These are phyloP conservation scores for Phymastichus coffea DNA, from an alignment of 1,140 invertebrate genomes.

Conservation along the genomic window DNA sequence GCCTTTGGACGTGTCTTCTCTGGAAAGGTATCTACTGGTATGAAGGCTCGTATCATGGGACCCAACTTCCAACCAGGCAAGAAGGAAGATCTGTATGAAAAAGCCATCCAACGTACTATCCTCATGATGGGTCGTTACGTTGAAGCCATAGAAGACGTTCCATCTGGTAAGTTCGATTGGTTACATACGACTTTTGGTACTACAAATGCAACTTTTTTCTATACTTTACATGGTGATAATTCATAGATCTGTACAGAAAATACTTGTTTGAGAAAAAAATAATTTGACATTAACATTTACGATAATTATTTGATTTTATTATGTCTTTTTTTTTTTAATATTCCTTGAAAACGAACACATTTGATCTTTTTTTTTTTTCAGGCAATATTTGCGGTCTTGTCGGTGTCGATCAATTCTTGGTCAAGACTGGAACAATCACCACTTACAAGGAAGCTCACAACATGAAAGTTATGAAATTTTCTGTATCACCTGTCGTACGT, in stretches of 20 bases:
- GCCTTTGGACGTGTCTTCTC: constrained; percentile 99
- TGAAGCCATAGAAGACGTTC: constrained; percentile 99
- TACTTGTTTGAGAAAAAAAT: constrained; percentile 34
- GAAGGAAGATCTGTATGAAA: constrained; percentile 99
- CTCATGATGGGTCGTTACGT: constrained; percentile 99
- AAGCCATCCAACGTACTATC: constrained; percentile 98
- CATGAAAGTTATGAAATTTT: constrained; percentile 98
- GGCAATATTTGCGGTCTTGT: constrained; percentile 99
- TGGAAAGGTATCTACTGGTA: constrained; percentile 91
- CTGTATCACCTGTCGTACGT: constrained; percentile 97
- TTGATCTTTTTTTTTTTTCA: constrained; percentile 31
- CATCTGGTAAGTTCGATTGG: constrained; percentile 71
- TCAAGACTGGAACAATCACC: constrained; percentile 99
- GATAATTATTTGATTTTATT: constrained; percentile 3
- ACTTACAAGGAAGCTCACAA: constrained; percentile 99
- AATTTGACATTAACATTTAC: too few species aligned
- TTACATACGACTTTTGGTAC: too few species aligned
- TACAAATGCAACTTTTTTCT: too few species aligned
- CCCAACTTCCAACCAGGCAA: constrained; percentile 97
- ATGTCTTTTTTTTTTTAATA: background rate
- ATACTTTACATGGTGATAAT: constrained; percentile 41
- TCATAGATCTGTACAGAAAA: constrained; percentile 48
- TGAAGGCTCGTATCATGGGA: constrained; percentile 98
- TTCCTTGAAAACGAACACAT: too few species aligned
- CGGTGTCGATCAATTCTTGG: constrained; percentile 98